phyloP scores from a whole-genome alignment of 1,140 invertebrate species.

The Sinonovacula constricta region DNA sequence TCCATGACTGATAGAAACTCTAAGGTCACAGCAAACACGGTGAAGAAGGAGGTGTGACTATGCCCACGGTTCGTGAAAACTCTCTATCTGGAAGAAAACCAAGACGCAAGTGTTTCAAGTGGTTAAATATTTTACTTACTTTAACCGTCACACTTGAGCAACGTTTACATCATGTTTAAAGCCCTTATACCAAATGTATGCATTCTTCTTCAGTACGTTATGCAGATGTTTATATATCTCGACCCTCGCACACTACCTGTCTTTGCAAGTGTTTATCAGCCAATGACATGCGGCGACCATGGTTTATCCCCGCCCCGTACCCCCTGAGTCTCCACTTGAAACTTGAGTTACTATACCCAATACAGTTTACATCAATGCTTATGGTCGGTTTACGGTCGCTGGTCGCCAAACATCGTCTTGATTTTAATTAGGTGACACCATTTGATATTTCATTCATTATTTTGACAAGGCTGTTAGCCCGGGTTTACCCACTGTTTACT shows the following conservation, averaged over 20 bases:
- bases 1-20: neutral
- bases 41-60: neutral
- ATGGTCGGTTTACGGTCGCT: neutral
- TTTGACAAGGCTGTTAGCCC: neutral
- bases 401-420: neutral
- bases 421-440: neutral
- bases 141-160: constrained; percentile 19
- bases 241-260: neutral
- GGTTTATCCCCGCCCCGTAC: neutral
- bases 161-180: constrained; percentile 46
- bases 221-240: constrained; percentile 21
- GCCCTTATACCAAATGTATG: constrained; percentile 7
- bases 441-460: neutral
- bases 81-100: neutral
- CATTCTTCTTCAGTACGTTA: constrained; percentile 1
- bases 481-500: too few species aligned
- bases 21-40: neutral
- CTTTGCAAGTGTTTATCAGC: neutral
- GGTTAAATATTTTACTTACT: neutral
- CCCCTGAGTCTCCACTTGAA: neutral
- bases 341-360: neutral
- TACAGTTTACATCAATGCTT: neutral
- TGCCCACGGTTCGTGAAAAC: neutral
- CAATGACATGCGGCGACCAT: neutral
- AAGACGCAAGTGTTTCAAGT: too few species aligned